Base-by-base conservation (phyloP, 2,113 vertebrate species). In the Trematocara marginatum region DNA sequence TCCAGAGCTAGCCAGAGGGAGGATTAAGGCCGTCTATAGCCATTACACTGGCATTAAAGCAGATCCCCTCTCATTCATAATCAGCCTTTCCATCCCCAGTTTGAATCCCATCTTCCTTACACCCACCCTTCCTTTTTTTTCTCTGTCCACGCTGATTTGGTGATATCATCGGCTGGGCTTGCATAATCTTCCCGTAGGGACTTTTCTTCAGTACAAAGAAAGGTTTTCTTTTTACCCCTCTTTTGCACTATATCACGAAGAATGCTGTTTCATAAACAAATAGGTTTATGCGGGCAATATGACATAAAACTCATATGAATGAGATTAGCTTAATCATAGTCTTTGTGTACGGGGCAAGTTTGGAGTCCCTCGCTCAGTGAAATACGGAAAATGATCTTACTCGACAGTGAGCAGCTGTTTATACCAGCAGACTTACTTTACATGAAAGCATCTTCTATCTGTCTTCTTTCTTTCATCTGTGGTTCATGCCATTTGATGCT, bases 141-240 rank as follows among this genome's bases (percentile, higher is more conserved):
- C 42, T 80, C 59, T 20, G 45, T 87, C 78, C 86, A 79, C 8
- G 13, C 88, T 87, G 87, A 90, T 93, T 93, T 85, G 86, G 90
- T 94, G 90, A 94, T 90, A 93, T 93, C 88, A 91, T 90, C 42
- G 29, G 71, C 82, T 38, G 23, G 23, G 71, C 92, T 92, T 94
- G 91, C 74, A 29, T 92, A 93, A 94, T 93, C 91, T 92, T 82
- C 90, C 94, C 87, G 4, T 78, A 87, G 92, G 92, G 88, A 84
- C 69, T 89, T 89, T 92, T 91, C 86, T 89, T 31, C 64, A 34
- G 64, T 10, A 15, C 47, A 87, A 78, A 86, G 85, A 92, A 61
- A 84, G 52, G 2, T 71, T 83, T 69, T 66, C 13, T 83, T 78
- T 80, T 78, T 81, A 31, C 49, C 64, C 47, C 11, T 85, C 61